Evolutionary conservation across 2,797 vertebrate species (phyloP).

Genomic region (Diglossa cyanea): DNA sequence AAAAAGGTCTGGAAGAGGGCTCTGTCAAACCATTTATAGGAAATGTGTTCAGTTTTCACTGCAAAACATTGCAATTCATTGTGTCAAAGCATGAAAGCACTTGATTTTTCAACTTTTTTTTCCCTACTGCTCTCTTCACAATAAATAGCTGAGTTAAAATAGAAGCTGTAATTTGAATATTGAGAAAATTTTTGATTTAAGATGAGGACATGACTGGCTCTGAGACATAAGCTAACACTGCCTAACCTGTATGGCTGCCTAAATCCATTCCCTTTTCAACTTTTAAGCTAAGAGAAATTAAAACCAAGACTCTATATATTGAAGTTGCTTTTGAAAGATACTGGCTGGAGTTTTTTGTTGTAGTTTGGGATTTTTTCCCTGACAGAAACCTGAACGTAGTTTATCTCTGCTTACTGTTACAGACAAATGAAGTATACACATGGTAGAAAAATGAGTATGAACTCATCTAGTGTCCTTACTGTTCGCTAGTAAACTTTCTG

Average conservation of each 20-base stretch:
- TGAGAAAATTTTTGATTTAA: not conserved
- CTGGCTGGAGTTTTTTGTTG: not conserved
- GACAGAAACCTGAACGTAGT: not conserved
- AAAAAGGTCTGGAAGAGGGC: not conserved
- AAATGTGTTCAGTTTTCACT: not conserved
- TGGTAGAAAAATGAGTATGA: not conserved
- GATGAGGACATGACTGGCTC: not conserved
- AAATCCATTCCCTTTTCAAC: not conserved
- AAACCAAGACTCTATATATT: not conserved
- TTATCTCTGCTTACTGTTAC: not conserved
- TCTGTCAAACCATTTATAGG: not conserved
- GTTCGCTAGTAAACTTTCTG: not conserved
- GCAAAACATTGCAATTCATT: not conserved
- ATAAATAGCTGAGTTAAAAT: not conserved
- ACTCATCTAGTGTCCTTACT: not conserved
- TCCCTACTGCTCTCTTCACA: not conserved
- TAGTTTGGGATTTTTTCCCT: not conserved
- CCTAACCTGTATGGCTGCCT: not conserved
- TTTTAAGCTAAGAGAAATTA: not conserved
- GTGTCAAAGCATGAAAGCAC: not conserved
- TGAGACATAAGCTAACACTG: not conserved
- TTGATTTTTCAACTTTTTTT: not conserved
- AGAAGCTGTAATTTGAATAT: not conserved
- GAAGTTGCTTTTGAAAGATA: not conserved
- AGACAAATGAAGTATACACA: not conserved